These are phyloP conservation scores for Lophotis ruficrista DNA, from an alignment of 2,113 vertebrate genomes.

Conservation along the genomic window DNA sequence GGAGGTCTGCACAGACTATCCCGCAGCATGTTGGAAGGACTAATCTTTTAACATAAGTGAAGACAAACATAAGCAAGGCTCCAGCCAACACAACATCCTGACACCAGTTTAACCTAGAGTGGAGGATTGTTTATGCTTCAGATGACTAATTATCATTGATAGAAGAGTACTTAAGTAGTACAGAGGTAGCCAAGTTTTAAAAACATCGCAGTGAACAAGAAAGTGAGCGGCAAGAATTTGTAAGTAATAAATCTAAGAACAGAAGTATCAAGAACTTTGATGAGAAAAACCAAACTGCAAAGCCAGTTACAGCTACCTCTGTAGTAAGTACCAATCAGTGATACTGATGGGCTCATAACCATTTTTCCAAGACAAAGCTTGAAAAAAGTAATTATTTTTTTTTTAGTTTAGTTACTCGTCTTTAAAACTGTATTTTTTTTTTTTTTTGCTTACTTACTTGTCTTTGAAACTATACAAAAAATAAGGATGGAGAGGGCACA, in stretches of 20 bases:
- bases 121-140: not conserved
- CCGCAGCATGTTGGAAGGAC: not conserved
- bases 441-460: not conserved
- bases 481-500: not conserved
- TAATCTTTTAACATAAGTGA: not conserved
- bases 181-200: constrained; percentile 41
- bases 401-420: not conserved
- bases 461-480: not conserved
- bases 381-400: not conserved
- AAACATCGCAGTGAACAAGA: constrained; percentile 33
- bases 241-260: not conserved
- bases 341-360: not conserved
- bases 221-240: not conserved
- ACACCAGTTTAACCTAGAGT: constrained; percentile 13
- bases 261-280: not conserved
- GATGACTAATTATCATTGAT: constrained; percentile 6
- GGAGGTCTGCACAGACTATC: not conserved
- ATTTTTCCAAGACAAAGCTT: not conserved
- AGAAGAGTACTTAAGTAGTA: not conserved
- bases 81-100: not conserved
- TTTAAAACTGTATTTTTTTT: not conserved
- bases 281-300: not conserved
- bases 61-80: not conserved
- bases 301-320: not conserved
- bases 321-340: not conserved